Evolutionary conservation across 2,888 invertebrate species (phyloP).

Genomic region (Eulithis testata): DNA sequence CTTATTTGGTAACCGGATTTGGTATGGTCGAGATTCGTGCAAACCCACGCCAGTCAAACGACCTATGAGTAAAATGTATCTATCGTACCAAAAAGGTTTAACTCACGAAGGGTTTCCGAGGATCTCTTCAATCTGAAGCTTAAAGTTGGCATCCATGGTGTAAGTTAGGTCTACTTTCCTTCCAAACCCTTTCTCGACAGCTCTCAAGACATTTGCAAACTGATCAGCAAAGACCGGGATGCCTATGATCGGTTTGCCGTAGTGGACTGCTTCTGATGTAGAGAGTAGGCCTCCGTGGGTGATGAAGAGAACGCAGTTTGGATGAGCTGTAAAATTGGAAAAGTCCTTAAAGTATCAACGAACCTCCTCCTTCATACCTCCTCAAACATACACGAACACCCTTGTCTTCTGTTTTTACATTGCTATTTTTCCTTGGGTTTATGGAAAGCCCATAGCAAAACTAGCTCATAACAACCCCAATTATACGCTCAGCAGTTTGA

Average conservation of each 20-base stretch:
- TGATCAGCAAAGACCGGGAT: conserved; percentile 53
- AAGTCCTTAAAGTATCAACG: background rate
- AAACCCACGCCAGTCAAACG: too few species aligned
- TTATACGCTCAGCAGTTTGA: too few species aligned
- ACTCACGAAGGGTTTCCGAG: conserved; percentile 46
- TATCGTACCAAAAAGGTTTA: background rate
- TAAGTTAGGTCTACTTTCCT: conserved; percentile 43
- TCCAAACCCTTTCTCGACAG: conserved; percentile 44
- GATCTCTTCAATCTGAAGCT: conserved; percentile 43
- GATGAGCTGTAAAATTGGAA: conserved; percentile 46
- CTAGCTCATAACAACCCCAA: too few species aligned
- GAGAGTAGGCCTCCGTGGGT: conserved; percentile 53
- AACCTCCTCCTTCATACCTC: too few species aligned
- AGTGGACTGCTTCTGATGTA: conserved; percentile 49
- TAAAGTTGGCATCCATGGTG: conserved; percentile 41
- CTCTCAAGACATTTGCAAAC: conserved; percentile 44
- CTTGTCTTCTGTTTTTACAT: background rate
- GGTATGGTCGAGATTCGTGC: too few species aligned
- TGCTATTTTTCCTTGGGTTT: too few species aligned
- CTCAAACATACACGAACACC: too few species aligned
- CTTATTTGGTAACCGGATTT: too few species aligned
- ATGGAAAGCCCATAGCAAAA: too few species aligned
- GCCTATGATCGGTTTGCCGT: conserved; percentile 51
- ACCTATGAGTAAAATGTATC: too few species aligned
- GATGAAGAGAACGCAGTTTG: conserved; percentile 51